Base-by-base conservation (phyloP, 2,888 invertebrate genomes). In the Seladonia tumulorum region DNA sequence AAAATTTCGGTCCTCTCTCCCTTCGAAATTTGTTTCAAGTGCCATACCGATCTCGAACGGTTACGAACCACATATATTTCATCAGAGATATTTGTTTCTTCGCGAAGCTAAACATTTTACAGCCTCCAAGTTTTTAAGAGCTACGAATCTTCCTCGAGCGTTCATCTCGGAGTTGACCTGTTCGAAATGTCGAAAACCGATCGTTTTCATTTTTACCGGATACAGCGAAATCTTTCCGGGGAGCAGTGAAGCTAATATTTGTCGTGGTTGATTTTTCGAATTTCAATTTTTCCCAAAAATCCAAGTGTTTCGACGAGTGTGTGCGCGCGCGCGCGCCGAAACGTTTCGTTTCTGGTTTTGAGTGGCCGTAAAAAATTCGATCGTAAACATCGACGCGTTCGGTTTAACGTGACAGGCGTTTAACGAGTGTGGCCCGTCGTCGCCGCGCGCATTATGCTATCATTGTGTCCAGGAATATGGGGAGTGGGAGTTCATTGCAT, bases 401-500 rank as follows among this genome's bases (percentile, higher is more conserved):
- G 5, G 22, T 25, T 29, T 5, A 18, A 12, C 3, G 16, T 5
- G 42, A 18, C 47, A 63, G 49, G 18, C 68, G 70, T 74, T 74
- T 35, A 47, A 70, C 74, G 25, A 29, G 16, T 7, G 16, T 7
- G 2, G 12, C 8, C 35, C 35, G n/a, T 10, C 16, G 45, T 66
- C n/a, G 42, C 14, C 8, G 2, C 39, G 18, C 16, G 68, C 57
- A 68, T 79, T 77, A 57, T 57, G 47, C 53, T 29, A 47, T 42
- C 70, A 75, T 53, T 60, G 81, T 66, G 81, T 76, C 76, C 49
- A 68, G 25, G 25, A 25, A 14, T 63, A 63, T n/a, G 63, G n/a
- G 53, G 8, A 53, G 53, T 0, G 53, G 22, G 74, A 63, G 66
- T 70, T 77, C 79, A 79, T 82, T 78, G 79, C 79, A 63, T 73